A percentile compares a stretch with the other conserved stretches of the same genome.
Conservation (phyloP, 2,797 vertebrate genomes). For the Siniperca undulata region DNA sequence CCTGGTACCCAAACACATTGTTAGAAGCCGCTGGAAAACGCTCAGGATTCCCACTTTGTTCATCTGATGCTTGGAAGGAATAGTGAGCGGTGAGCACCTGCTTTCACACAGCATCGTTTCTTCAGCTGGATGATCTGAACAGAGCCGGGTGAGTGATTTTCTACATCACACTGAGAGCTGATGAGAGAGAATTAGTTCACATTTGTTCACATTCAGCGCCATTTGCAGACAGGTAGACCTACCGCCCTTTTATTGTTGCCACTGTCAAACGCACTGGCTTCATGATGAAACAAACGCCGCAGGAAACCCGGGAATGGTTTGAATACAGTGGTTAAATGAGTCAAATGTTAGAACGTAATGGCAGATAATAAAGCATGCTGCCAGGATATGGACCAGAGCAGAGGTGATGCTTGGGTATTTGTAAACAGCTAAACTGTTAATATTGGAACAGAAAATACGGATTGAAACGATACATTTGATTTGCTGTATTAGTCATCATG, state of each 20-base stretch:
- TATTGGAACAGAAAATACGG: neutral
- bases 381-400: neutral
- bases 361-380: neutral
- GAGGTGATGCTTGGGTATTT: neutral
- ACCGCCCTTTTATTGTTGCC: constrained; percentile 51
- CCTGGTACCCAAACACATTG: constrained; percentile 77
- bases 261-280: neutral
- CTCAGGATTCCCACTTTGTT: constrained; percentile 55
- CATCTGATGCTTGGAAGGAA: constrained; percentile 35
- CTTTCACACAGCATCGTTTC: constrained; percentile 27
- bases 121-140: constrained; percentile 53
- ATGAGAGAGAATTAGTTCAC: constrained; percentile 72
- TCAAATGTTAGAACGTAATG: neutral
- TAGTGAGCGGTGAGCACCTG: constrained; percentile 26
- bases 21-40: constrained; percentile 59
- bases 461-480: neutral
- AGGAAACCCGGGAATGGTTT: fast-evolving
- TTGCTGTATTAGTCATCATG: neutral
- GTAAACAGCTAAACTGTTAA: neutral
- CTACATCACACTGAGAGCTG: neutral
- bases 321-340: neutral
- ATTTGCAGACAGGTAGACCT: constrained; percentile 84
- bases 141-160: constrained; percentile 72
- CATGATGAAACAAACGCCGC: neutral
- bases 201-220: constrained; percentile 81